A percentile compares a stretch with the other conserved stretches of the same genome.
Evolutionary conservation across 2,888 invertebrate genomes (phyloP).

Genomic region (Dynastes hyllus): DNA sequence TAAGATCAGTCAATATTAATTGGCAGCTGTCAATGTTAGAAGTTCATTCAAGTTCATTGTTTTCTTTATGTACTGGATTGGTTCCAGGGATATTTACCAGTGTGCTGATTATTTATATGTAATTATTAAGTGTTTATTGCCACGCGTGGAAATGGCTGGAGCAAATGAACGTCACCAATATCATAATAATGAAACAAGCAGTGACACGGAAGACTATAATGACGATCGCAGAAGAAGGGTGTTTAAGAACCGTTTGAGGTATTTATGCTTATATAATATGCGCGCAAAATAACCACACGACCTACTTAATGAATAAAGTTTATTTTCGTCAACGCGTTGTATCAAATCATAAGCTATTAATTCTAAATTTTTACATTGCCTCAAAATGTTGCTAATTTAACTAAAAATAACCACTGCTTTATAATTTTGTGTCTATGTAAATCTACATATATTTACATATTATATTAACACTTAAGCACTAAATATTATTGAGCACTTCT

Average conservation of each 20-base stretch:
- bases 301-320: constrained; percentile 23
- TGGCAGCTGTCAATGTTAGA: constrained; percentile 31
- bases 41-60: constrained; percentile 26
- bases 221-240: constrained; percentile 79
- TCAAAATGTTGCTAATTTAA: not conserved
- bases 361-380: constrained; percentile 2
- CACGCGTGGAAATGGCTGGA: constrained; percentile 68
- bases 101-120: constrained; percentile 67
- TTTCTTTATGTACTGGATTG: constrained; percentile 67
- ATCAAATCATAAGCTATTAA: constrained; percentile 7
- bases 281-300: constrained; percentile 27
- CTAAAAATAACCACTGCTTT: not conserved
- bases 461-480: not conserved
- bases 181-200: constrained; percentile 80
- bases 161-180: constrained; percentile 68
- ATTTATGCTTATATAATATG: constrained; percentile 54
- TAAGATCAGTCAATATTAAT: constrained; percentile 11
- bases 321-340: constrained; percentile 17
- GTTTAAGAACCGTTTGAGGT: constrained; percentile 83
- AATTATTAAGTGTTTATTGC: constrained; percentile 68
- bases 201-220: constrained; percentile 89
- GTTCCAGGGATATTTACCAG: constrained; percentile 65
- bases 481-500: no score
- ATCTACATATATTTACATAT: not conserved
- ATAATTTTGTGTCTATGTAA: no score